Percentiles rank a stretch among this genome's conserved stretches.
Evolutionary conservation across 2,113 vertebrate genomes (phyloP).

Genomic region (Nothobranchius kuhntae): DNA sequence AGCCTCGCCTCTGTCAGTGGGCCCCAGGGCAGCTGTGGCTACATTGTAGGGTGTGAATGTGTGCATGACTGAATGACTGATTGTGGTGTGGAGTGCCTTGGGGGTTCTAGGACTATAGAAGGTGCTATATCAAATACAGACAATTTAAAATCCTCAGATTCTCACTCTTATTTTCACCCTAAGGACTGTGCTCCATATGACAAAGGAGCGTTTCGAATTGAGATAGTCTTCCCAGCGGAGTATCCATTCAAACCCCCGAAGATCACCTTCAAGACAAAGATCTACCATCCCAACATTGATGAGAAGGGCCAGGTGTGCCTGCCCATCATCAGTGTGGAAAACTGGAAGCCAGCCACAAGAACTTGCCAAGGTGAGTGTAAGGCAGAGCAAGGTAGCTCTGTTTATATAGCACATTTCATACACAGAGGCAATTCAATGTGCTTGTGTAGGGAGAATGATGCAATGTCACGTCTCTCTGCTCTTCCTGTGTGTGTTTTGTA

Average conservation of each 20-base stretch:
- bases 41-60: too few relatives aligned
- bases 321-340: conserved; percentile 95
- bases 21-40: too few relatives aligned
- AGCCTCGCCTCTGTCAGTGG: too few relatives aligned
- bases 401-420: too few relatives aligned
- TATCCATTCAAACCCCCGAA: conserved; percentile 99
- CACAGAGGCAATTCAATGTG: too few relatives aligned
- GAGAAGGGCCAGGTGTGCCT: conserved; percentile 99
- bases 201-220: conserved; percentile 97
- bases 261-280: conserved; percentile 99
- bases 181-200: conserved; percentile 94
- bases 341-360: conserved; percentile 99
- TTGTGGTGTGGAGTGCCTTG: too few relatives aligned
- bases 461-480: too few relatives aligned
- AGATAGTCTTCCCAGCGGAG: conserved; percentile 95
- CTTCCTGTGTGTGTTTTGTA: not conserved
- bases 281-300: conserved; percentile 98
- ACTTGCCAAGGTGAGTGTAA: conserved; percentile 87
- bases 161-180: not conserved
- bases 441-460: not conserved
- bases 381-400: too few relatives aligned
- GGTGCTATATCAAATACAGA: too few relatives aligned
- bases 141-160: not conserved
- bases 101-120: too few relatives aligned
- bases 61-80: too few relatives aligned